Percentiles rank a stretch among this genome's conserved stretches.
Conservation (phyloP, 2,888 invertebrate species). For the Salpingus planirostris region DNA sequence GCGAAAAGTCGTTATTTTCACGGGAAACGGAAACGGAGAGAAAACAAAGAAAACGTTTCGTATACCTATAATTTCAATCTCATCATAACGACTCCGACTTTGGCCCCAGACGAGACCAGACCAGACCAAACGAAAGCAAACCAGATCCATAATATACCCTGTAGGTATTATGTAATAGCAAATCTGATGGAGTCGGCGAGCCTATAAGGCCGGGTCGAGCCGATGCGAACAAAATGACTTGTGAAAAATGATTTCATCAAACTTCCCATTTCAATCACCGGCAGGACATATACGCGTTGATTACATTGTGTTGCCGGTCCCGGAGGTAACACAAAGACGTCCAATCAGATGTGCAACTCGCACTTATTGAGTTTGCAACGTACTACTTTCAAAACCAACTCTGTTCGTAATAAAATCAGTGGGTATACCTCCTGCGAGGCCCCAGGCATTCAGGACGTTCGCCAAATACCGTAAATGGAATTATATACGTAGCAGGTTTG, state of each 20-base stretch:
- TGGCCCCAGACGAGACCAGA: too few species aligned
- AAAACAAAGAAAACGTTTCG: not conserved
- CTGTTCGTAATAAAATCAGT: slow-evolving; percentile 37
- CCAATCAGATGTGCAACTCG: slow-evolving; percentile 43
- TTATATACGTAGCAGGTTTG: too few species aligned
- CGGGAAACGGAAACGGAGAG: slow-evolving; percentile 1
- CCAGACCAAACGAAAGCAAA: too few species aligned
- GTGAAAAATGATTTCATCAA: slow-evolving; percentile 20
- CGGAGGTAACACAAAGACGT: slow-evolving; percentile 42
- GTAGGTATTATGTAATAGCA: too few species aligned
- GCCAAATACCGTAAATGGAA: slow-evolving; percentile 33
- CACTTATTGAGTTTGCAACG: slow-evolving; percentile 42
- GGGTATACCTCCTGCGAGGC: slow-evolving; percentile 29
- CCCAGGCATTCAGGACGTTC: slow-evolving; percentile 24
- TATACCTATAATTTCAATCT: slow-evolving; percentile 9
- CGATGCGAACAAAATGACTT: slow-evolving; percentile 11
- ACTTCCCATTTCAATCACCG: slow-evolving; percentile 19
- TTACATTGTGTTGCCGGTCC: slow-evolving; percentile 39
- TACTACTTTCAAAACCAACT: slow-evolving; percentile 36
- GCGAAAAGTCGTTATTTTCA: too few species aligned
- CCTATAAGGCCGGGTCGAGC: too few species aligned
- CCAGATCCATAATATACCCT: too few species aligned
- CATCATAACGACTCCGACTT: too few species aligned
- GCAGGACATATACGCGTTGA: slow-evolving; percentile 36
- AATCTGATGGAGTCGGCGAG: too few species aligned